A percentile compares a stretch with the other conserved stretches of the same genome.
phyloP scores from a whole-genome alignment of 2,113 vertebrate genomes.

The Petaurus breviceps region DNA sequence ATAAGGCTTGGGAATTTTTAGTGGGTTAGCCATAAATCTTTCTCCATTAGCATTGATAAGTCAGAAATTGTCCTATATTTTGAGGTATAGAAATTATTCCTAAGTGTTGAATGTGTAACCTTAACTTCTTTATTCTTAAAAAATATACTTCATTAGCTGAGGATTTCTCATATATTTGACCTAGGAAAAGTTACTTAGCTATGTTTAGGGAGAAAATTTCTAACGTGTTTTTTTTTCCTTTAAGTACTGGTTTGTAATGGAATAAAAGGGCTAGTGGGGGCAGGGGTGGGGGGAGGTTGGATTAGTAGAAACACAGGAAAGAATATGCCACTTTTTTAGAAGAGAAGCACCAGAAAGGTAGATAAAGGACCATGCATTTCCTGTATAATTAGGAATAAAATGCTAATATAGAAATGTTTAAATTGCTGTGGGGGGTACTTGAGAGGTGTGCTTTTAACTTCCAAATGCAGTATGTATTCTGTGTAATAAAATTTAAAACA shows the following conservation, averaged over 20 bases:
- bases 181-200: not conserved
- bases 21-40: not conserved
- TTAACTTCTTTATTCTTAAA: not conserved
- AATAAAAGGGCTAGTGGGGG: not conserved
- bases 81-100: not conserved
- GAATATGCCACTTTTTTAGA: constrained; percentile 30
- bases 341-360: not conserved
- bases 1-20: not conserved
- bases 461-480: not conserved
- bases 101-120: not conserved
- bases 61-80: not conserved
- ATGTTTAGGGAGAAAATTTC: not conserved
- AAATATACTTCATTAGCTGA: not conserved
- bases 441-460: not conserved
- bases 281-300: not conserved
- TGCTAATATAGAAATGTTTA: not conserved
- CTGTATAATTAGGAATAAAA: not conserved
- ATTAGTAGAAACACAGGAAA: not conserved
- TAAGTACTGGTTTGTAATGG: constrained; percentile 11
- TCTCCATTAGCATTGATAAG: not conserved
- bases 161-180: not conserved
- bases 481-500: constrained; percentile 57
- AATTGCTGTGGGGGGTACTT: not conserved
- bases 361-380: not conserved
- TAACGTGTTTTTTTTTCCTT: constrained; percentile 14